Evolutionary conservation across 2,797 vertebrate genomes (phyloP).

Genomic region (Falco berigora): DNA sequence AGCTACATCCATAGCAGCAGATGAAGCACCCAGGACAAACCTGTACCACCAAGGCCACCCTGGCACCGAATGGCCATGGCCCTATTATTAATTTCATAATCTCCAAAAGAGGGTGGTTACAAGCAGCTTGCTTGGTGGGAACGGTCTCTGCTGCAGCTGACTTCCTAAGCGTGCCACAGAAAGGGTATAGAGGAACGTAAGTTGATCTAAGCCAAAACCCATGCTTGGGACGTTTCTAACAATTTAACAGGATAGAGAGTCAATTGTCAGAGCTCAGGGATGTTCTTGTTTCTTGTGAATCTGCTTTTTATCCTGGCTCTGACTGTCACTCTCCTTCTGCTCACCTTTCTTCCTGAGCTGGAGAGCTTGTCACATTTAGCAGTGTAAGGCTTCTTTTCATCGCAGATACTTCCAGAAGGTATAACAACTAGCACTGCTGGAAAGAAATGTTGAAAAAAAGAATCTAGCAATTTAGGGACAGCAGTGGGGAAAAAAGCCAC

Average conservation of each 20-base stretch:
- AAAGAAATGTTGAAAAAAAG: background rate
- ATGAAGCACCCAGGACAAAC: background rate
- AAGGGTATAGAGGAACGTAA: background rate
- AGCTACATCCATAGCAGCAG: background rate
- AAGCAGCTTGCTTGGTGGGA: background rate
- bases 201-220: background rate
- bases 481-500: background rate
- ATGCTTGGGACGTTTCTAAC: background rate
- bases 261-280: background rate
- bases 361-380: background rate
- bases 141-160: background rate
- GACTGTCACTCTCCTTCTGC: background rate
- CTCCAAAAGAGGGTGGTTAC: background rate
- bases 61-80: background rate
- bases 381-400: background rate
- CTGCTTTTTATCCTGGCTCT: background rate
- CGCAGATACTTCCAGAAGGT: background rate
- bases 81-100: background rate
- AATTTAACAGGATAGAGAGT: background rate
- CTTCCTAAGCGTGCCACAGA: background rate
- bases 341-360: background rate
- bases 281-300: background rate
- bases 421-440: background rate
- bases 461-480: background rate
- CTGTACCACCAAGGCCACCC: background rate